Evolutionary conservation across 2,113 vertebrate genomes (phyloP), one percentile per base, ranked within the genome.

Genomic region (Zapus hudsonius): DNA sequence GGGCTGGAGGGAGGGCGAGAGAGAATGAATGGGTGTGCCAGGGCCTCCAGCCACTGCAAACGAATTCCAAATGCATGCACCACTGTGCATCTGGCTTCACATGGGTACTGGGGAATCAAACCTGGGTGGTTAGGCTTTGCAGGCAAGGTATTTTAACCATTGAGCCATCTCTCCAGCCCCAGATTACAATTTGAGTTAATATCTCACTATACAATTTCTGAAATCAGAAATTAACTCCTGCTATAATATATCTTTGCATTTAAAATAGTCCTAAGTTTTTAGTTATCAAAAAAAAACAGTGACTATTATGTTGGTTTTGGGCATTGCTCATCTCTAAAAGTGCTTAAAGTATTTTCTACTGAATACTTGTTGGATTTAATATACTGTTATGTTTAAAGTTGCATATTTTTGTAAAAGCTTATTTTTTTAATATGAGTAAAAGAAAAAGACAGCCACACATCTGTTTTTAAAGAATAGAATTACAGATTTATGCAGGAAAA

Each of bases 281-380:
- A 29, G 23, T 36, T 74, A 40, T 52, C 36, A 61, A 89, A 73
- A 31, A 55, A 78, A 64, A 25, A 36, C 7, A 42, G 31, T 86
- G 70, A 78, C 83, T 79, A 84, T 64, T 17, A 29, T 91, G n/a
- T n/a, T n/a, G n/a, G n/a, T n/a, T n/a, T n/a, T 76, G 57, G 84
- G 33, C 4, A 66, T 87, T 93, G 61, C 40, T 89, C 11, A 70
- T 67, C 87, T 78, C 20, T 92, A 61, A 79, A 91, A 95, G 6
- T 25, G 0, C 3, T 42, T 89, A 83, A 67, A 90, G 27, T 17
- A 20, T 73, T 73, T 87, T 82, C 93, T 74, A 67, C 31, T 81
- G 31, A 38, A 63, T 57, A 69, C 12, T 85, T 78, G 8, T 76
- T 88, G n/a, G 44, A 61, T 55, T 92, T 94, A 79, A 72, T 86